phyloP scores from a whole-genome alignment of 2,113 vertebrate species.

The Triplophysa tibetana region DNA sequence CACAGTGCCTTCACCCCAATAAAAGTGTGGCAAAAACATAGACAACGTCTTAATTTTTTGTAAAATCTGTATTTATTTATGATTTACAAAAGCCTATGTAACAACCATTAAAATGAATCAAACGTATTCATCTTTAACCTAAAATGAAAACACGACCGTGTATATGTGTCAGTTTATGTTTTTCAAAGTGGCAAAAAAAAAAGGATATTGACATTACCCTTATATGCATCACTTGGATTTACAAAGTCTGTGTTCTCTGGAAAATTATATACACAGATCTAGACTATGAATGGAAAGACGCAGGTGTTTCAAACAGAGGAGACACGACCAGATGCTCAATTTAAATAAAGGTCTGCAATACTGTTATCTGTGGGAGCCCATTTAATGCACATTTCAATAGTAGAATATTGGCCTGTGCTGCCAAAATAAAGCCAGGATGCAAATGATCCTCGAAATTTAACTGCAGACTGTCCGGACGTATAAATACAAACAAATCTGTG shows the following conservation, averaged over 20 bases:
- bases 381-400: slow-evolving; percentile 30
- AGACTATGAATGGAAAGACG: slow-evolving; percentile 44
- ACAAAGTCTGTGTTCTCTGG: slow-evolving; percentile 57
- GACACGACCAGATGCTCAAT: slow-evolving; percentile 32
- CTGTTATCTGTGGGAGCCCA: slow-evolving; percentile 39
- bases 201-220: slow-evolving; percentile 48
- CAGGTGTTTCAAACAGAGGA: slow-evolving; percentile 28
- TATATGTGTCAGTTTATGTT: slow-evolving; percentile 56
- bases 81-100: slow-evolving; percentile 82
- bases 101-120: slow-evolving; percentile 74
- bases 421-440: slow-evolving; percentile 1
- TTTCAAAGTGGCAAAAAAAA: slow-evolving; percentile 51
- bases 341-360: slow-evolving; percentile 45
- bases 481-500: slow-evolving; percentile 61
- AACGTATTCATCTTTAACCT: slow-evolving; percentile 70
- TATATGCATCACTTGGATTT: slow-evolving; percentile 46
- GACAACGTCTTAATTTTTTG: slow-evolving; percentile 54
- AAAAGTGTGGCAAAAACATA: background rate
- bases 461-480: slow-evolving; percentile 52
- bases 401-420: slow-evolving; percentile 44
- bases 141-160: slow-evolving; percentile 55
- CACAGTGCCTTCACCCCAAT: background rate
- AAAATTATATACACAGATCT: slow-evolving; percentile 65
- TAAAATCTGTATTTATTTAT: slow-evolving; percentile 82
- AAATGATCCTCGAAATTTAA: slow-evolving; percentile 39